A percentile compares a stretch with the other conserved stretches of the same genome.
These are phyloP conservation scores for Antheraea mylitta DNA, from an alignment of 1,140 invertebrate genomes.

Conservation along the genomic window DNA sequence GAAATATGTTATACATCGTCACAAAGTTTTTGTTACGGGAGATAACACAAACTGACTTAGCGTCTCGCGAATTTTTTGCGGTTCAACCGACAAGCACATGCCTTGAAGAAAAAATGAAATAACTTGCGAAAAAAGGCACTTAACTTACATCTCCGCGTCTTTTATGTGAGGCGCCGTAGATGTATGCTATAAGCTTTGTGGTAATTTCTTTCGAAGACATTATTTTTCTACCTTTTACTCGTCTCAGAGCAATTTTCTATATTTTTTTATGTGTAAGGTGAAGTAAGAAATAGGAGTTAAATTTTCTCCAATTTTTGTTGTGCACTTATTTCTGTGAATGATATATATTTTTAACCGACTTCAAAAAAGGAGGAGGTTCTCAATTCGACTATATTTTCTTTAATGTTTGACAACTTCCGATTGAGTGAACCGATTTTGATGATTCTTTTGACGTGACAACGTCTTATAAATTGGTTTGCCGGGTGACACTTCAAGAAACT, in stretches of 20 bases:
- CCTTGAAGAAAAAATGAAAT: conserved; percentile 51
- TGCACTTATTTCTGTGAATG: too few relatives aligned
- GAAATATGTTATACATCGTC: background rate
- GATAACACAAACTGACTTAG: conserved; percentile 12
- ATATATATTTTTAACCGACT: too few relatives aligned
- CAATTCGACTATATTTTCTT: too few relatives aligned
- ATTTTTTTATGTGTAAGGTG: background rate
- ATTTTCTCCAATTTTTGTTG: too few relatives aligned
- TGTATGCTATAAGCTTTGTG: conserved; percentile 43
- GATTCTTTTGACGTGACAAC: too few relatives aligned
- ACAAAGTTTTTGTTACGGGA: background rate
- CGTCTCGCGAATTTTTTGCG: conserved; percentile 45
- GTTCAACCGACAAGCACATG: conserved; percentile 29
- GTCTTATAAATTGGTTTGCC: too few relatives aligned
- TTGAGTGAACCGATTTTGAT: too few relatives aligned
- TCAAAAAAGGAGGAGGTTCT: too few relatives aligned
- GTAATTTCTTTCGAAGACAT: conserved; percentile 57
- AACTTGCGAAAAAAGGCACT: conserved; percentile 62
- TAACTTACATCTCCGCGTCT: conserved; percentile 40
- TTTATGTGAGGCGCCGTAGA: conserved; percentile 28
- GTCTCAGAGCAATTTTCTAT: conserved; percentile 35
- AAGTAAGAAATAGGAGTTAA: too few relatives aligned
- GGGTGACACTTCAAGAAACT: too few relatives aligned
- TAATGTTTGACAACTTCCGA: too few relatives aligned
- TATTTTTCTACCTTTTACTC: conserved; percentile 54